Base-by-base conservation (phyloP, 2,113 vertebrate genomes). In the Pyrgilauda ruficollis region DNA sequence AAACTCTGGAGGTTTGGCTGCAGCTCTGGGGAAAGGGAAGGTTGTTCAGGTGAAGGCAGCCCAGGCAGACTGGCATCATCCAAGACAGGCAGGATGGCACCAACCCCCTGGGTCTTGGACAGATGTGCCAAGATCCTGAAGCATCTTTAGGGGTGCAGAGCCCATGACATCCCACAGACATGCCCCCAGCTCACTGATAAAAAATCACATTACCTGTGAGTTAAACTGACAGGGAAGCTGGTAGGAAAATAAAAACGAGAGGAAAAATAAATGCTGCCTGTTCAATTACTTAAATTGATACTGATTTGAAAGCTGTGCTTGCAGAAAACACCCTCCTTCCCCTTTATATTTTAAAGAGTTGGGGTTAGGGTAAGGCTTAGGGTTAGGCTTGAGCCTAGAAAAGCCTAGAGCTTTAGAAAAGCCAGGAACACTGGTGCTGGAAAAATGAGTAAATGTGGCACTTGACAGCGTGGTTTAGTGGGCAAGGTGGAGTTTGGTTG, bases 261-360 rank as follows among this genome's bases (percentile, higher is more conserved):
- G 13, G 1, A 20, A 79, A 92, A 93, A 88, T 13, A 86, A 75
- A 87, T 61, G 64, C 64, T 92, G 67, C 27, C 61, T 62, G 11
- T 69, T 96, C 41, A 87, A 84, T 84, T 92, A 92, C 72, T 92
- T 79, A 80, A 95, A 94, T 89, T 85, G 93, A 47, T 27, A 88
- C 31, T 93, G 94, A 63, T 78, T 67, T 93, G 79, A 81, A 88
- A 95, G 76, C 63, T 49, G 28, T 75, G 47, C 89, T 94, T 92
- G 76, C 58, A 83, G 83, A 35, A 87, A 93, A 43, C 12, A 53
- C 3, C 49, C 58, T 19, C 61, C 26, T 30, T 19, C 16, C 14
- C 30, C 9, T 88, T 92, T 83, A 76, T 30, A 87, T 91, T 92
- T 96, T 92, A 92, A 92, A 55, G 63, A 95, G 13, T 3, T 77